Percentiles rank a stretch among this genome's conserved stretches.
These are phyloP conservation scores for Corynorhinus townsendii DNA, from an alignment of 2,113 vertebrate species.

Conservation along the genomic window DNA sequence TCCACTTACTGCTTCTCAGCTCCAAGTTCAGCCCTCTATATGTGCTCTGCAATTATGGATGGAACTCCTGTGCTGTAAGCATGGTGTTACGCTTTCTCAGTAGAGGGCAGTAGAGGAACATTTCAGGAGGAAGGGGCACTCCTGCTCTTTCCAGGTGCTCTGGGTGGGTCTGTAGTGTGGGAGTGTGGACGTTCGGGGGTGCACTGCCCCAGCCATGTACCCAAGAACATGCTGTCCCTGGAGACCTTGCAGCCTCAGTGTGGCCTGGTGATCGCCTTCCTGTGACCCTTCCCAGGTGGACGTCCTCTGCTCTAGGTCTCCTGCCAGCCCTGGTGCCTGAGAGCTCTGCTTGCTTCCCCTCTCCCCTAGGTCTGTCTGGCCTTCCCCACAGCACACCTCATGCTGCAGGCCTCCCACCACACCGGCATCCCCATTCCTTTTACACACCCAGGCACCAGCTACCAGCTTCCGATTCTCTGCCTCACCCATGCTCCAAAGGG, in stretches of 20 bases:
- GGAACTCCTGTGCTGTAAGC: not conserved
- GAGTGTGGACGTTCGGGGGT: not conserved
- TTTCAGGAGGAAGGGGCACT: not conserved
- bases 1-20: not conserved
- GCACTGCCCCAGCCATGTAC: not conserved
- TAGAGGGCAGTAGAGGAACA: conserved; percentile 36
- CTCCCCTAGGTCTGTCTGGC: not conserved
- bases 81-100: not conserved
- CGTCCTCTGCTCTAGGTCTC: not conserved
- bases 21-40: not conserved
- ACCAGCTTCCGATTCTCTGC: not conserved
- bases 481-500: not conserved
- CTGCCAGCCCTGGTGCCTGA: not conserved
- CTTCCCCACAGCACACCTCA: not conserved
- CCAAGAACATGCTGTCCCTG: not conserved
- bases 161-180: not conserved
- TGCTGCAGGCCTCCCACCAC: not conserved
- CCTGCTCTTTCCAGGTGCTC: not conserved
- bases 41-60: not conserved
- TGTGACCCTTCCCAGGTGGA: not conserved
- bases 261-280: not conserved
- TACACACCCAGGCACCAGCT: no score
- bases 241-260: not conserved
- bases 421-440: accelerated
- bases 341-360: not conserved